Base-by-base conservation (phyloP, 1,140 invertebrate species). In the Lineus longissimus region DNA sequence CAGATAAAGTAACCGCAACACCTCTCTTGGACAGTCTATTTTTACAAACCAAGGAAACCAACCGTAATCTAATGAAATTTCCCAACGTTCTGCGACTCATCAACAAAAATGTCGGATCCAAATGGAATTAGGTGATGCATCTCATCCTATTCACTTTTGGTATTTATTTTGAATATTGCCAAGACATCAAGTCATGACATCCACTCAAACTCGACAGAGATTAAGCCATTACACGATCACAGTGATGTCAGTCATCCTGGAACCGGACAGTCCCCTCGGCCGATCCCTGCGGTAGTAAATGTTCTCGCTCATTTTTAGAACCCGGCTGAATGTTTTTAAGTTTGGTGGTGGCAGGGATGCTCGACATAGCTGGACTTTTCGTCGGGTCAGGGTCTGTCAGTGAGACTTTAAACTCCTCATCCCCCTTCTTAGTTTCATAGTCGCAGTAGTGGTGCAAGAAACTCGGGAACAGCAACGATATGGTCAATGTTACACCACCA, bases 401-500 rank as follows among this genome's bases (percentile, higher is more conserved):
- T 30, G 13, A 59, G 30, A 68, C 66, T 55, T 59, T 65, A 59
- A 73, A 69, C 19, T 65, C 62, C 22, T 73, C 72, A 27, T 71
- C 70, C 19, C 56, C 40, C 2, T 7, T 30, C 45, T 56, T 27
- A 30, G 56, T 22, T 36, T 79, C 79, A 13, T 82, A 80, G 22
- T 82, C 80, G 70, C 80, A 82, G 51, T 82, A 81, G 59, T 72
- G 74, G 13, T 74, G 74, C 7, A 84, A 70, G 59, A 84, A 82
- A 57, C 78, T 85, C 0, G 85, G 83, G 45, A 85, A 77, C 9
- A 86, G 69, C 4, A 86, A 74, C 2, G 83, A 76, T 41, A 81
- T 71, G 23, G 84, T 78, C 2, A 85, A 66, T 9, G 84, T 78
- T 2, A 82, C 68, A 9, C 84, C 84, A n/a, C 85, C 85, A 15